Evolutionary conservation across 2,888 invertebrate genomes (phyloP).

Genomic region (Eristalis tenax): DNA sequence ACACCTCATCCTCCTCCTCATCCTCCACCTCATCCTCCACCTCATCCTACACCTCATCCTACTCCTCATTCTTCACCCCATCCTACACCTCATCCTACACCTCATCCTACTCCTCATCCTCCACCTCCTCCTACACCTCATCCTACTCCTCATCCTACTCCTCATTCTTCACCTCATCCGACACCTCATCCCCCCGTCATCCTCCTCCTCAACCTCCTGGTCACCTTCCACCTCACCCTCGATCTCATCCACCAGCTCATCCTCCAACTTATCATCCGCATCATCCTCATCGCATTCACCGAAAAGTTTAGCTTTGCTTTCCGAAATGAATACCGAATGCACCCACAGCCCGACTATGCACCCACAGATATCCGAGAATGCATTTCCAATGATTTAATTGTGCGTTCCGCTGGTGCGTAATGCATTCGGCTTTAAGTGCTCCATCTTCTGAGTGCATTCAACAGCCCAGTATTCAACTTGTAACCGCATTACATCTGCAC

Average conservation of each 20-base stretch:
- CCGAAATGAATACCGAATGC: no score
- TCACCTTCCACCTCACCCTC: neutral
- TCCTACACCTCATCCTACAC: neutral
- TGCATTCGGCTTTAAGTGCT: neutral
- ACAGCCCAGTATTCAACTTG: neutral
- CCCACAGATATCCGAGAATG: no score
- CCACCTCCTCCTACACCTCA: no score
- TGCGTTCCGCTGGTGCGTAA: constrained; percentile 1
- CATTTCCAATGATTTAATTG: neutral
- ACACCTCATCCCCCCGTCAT: no score
- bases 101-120: neutral
- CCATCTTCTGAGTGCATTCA: neutral
- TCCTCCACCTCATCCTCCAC: neutral
- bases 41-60: neutral
- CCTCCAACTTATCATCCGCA: neutral
- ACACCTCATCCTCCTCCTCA: neutral
- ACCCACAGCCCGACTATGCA: neutral
- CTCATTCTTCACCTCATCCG: neutral
- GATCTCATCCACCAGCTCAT: neutral
- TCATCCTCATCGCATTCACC: neutral
- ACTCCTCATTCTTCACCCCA: neutral
- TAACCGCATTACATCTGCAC: constrained; percentile 1
- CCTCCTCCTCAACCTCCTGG: no score
- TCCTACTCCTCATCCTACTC: no score
- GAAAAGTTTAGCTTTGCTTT: no score